Evolutionary conservation across 2,113 vertebrate species (phyloP).

Genomic region (Pachypanchax playfairii): DNA sequence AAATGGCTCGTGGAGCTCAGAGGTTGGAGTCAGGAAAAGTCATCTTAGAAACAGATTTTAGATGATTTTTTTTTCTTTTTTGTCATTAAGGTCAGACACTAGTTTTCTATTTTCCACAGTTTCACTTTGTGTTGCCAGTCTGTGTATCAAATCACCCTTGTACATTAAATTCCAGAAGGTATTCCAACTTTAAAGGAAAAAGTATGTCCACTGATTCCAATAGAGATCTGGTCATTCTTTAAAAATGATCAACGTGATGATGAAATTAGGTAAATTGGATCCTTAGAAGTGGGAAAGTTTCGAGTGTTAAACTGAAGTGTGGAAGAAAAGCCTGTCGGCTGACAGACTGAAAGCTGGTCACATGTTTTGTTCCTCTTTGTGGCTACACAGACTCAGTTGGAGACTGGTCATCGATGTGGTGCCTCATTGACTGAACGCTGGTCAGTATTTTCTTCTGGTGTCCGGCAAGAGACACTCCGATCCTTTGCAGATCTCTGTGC

Average conservation of each 20-base stretch:
- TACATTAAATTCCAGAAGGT: conserved; percentile 1
- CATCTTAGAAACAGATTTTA: conserved; percentile 5
- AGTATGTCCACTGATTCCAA: conserved; percentile 3
- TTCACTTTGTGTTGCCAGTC: neutral
- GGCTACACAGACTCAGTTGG: conserved; percentile 75
- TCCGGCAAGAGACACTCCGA: conserved; percentile 93
- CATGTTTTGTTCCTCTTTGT: neutral
- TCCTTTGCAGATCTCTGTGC: conserved; percentile 92
- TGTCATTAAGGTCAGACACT: neutral
- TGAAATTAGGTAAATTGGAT: conserved; percentile 8
- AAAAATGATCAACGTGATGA: conserved; percentile 8
- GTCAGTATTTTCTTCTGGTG: conserved; percentile 99
- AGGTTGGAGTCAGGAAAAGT: conserved; percentile 18
- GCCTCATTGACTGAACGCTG: conserved; percentile 94
- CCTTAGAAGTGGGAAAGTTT: neutral
- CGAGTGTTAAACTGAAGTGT: conserved; percentile 3
- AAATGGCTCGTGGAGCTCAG: conserved; percentile 22
- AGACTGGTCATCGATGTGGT: conserved; percentile 89
- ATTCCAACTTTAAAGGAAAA: neutral
- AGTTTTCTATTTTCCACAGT: conserved; percentile 1
- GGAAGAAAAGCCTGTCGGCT: conserved; percentile 9
- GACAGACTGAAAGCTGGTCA: conserved; percentile 20
- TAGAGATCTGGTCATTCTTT: neutral
- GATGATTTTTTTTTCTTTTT: neutral
- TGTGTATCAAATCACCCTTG: neutral